Evolutionary conservation across 2,113 vertebrate species (phyloP).

Genomic region (Xiphophorus hellerii): DNA sequence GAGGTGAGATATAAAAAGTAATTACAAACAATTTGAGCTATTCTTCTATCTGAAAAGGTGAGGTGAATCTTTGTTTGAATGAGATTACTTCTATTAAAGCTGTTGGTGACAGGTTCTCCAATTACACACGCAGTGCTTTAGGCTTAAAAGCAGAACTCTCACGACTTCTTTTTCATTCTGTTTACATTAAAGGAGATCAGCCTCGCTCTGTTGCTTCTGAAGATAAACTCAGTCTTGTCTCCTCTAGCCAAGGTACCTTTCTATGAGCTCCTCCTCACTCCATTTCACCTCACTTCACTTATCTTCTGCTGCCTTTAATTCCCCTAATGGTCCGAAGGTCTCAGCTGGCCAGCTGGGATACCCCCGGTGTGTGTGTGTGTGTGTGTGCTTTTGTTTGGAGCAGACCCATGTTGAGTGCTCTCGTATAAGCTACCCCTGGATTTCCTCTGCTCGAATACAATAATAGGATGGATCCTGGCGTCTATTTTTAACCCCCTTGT

Average conservation of each 20-base stretch:
- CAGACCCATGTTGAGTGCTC: constrained; percentile 28
- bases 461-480: constrained; percentile 61
- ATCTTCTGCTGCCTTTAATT: constrained; percentile 63
- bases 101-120: constrained; percentile 7
- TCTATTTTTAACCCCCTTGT: constrained; percentile 70
- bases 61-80: constrained; percentile 28
- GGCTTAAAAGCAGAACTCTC: constrained; percentile 17
- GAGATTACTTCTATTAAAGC: constrained; percentile 37
- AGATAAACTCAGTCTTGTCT: neutral
- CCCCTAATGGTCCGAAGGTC: constrained; percentile 54
- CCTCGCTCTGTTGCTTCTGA: constrained; percentile 13
- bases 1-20: constrained; percentile 30
- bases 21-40: constrained; percentile 40
- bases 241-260: constrained; percentile 18
- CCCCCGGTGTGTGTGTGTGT: constrained; percentile 29
- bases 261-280: constrained; percentile 17
- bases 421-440: constrained; percentile 46
- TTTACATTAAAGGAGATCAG: constrained; percentile 16
- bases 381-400: constrained; percentile 39
- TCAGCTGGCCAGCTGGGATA: constrained; percentile 68
- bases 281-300: constrained; percentile 20
- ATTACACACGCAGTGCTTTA: neutral
- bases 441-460: constrained; percentile 54
- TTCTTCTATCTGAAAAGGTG: constrained; percentile 34
- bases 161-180: constrained; percentile 17